Evolutionary conservation across 2,888 invertebrate genomes (phyloP).

Genomic region (Perdita meconis): DNA sequence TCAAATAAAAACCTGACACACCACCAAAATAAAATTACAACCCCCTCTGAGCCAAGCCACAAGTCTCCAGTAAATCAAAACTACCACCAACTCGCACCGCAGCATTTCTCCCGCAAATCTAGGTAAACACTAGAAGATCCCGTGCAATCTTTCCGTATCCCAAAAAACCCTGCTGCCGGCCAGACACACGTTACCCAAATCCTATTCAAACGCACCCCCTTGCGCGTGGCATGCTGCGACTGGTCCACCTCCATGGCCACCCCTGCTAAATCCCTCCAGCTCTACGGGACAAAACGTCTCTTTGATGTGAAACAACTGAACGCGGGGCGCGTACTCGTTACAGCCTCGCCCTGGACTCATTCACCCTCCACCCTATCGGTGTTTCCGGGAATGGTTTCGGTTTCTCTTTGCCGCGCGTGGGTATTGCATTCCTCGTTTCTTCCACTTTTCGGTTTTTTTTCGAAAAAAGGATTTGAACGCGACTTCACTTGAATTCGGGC

Average conservation of each 20-base stretch:
- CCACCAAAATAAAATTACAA: too few species aligned
- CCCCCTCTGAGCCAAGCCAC: too few species aligned
- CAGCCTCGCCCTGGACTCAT: constrained; percentile 16
- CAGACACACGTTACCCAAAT: constrained; percentile 1
- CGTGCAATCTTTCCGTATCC: neutral
- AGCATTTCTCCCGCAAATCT: neutral
- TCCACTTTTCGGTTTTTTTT: constrained; percentile 47
- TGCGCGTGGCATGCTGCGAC: constrained; percentile 51
- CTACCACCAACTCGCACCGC: neutral
- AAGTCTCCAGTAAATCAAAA: too few species aligned
- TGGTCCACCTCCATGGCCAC: constrained; percentile 31
- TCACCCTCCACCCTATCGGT: neutral
- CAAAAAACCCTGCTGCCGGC: neutral
- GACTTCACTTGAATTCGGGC: too few species aligned
- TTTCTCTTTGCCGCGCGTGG: constrained; percentile 55
- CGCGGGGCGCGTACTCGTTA: constrained; percentile 22
- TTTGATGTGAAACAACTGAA: constrained; percentile 75
- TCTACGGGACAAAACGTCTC: constrained; percentile 71
- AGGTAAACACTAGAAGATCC: neutral
- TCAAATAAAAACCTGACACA: too few species aligned
- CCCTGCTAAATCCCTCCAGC: constrained; percentile 39
- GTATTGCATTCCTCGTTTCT: constrained; percentile 58
- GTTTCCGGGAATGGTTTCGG: constrained; percentile 4
- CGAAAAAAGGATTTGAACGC: too few species aligned
- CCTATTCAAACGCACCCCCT: constrained; percentile 20